These are phyloP conservation scores for Xenentodon cancila DNA, from an alignment of 2,797 vertebrate genomes.

Conservation along the genomic window DNA sequence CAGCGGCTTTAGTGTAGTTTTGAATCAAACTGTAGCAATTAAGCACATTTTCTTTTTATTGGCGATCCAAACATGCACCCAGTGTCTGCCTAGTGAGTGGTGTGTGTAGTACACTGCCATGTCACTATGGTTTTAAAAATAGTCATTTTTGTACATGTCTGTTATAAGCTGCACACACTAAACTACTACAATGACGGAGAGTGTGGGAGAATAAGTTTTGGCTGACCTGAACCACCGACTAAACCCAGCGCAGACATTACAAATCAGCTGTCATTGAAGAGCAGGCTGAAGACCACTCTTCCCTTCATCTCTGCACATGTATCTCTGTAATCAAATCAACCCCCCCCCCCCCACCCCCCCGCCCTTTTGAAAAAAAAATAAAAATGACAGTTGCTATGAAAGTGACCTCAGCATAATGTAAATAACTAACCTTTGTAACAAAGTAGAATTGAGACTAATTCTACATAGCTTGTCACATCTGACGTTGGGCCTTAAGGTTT, in stretches of 20 bases:
- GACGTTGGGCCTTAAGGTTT: constrained; percentile 65
- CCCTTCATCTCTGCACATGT: constrained; percentile 49
- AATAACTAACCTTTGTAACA: constrained; percentile 73
- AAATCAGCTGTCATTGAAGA: constrained; percentile 72
- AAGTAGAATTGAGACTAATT: constrained; percentile 78
- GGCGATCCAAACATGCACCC: neutral
- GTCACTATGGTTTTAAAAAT: constrained; percentile 31
- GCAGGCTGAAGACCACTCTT: constrained; percentile 62
- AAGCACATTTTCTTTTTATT: no score
- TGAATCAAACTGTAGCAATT: no score
- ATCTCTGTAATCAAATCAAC: constrained; percentile 72
- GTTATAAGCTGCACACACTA: constrained; percentile 27
- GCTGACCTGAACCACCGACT: constrained; percentile 63
- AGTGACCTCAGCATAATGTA: constrained; percentile 74
- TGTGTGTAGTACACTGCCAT: constrained; percentile 11
- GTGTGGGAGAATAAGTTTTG: constrained; percentile 44
- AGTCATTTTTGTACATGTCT: constrained; percentile 23
- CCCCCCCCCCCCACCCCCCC: constrained; percentile 65
- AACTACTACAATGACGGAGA: constrained; percentile 34
- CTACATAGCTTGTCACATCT: constrained; percentile 71
- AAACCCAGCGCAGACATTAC: constrained; percentile 66
- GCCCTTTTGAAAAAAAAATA: no score
- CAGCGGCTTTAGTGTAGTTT: no score
- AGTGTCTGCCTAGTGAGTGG: neutral
- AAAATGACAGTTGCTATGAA: constrained; percentile 76